These are phyloP conservation scores for Melipona beecheii DNA, from an alignment of 2,888 invertebrate genomes.

Conservation along the genomic window DNA sequence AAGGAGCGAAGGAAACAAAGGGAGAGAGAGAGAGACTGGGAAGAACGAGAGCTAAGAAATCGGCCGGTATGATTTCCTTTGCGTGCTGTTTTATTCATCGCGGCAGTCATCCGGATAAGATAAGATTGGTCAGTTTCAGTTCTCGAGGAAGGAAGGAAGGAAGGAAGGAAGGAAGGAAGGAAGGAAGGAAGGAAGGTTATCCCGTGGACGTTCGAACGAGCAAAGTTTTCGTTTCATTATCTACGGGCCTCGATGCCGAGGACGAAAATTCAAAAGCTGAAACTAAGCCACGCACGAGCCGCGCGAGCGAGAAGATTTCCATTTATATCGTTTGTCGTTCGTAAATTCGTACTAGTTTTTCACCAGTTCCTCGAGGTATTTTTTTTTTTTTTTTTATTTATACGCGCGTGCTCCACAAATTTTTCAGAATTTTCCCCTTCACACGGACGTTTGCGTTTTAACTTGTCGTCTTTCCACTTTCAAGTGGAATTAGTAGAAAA, in stretches of 20 bases:
- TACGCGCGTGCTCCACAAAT: neutral
- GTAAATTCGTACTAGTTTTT: no score
- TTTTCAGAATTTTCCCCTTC: neutral
- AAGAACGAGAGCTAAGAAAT: slow-evolving; percentile 53
- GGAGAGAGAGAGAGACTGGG: slow-evolving; percentile 9
- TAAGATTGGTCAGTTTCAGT: slow-evolving; percentile 62
- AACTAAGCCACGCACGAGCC: neutral
- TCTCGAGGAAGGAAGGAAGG: slow-evolving; percentile 60
- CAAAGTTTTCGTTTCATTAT: slow-evolving; percentile 68
- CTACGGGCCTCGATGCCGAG: slow-evolving; percentile 3
- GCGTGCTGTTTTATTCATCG: slow-evolving; percentile 74
- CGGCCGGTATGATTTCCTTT: slow-evolving; percentile 68
- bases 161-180: slow-evolving; percentile 6
- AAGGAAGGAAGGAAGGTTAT: neutral
- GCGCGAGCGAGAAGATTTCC: neutral
- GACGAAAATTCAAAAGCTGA: neutral
- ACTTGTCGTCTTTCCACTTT: no score
- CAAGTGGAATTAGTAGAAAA: no score
- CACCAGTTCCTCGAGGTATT: no score
- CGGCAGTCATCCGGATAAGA: slow-evolving; percentile 56
- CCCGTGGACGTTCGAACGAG: slow-evolving; percentile 55
- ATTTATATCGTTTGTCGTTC: neutral
- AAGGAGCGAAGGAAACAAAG: neutral
- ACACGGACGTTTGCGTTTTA: no score
- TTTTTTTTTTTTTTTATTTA: no score